Evolutionary conservation across 2,888 invertebrate genomes (phyloP), one percentile per base, ranked within the genome.

Genomic region (Dolomedes plantarius): DNA sequence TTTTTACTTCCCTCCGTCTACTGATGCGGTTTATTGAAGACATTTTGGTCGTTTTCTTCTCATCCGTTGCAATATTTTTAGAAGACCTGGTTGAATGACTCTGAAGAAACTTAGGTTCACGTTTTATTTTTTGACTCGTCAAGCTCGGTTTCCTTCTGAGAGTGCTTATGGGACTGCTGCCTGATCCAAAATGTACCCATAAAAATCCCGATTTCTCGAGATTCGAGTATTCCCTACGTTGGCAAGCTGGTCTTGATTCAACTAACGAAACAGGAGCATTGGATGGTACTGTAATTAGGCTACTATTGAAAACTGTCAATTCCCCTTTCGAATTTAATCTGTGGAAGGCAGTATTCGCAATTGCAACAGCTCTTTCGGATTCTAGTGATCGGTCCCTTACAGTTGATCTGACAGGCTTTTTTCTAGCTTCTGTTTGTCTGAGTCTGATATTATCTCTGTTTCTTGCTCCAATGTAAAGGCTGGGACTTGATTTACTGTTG

Each of bases 101-200:
- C 7, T 46, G 9, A 16, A 46, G 7, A 2, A 46, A 46, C 16
- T 46, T 46, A 3, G 56, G 23, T 32, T 85, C 83, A 6, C 56
- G 36, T 39, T 73, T 85, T 7, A 56, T n/a, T 32, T 62, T 77
- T 13, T 86, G 78, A 46, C 86, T 86, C 7, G 75, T 80, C 3
- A 86, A 69, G 29, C 46, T 86, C 0, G 86, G 86, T 27, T 79
- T 86, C 19, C 64, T 69, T 56, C 67, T 86, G 3, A 80, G 67
- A 11, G 80, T 71, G 39, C 73, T 73, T 13, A 86, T 76, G 0
- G 86, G 86, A n/a, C 86, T 86, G 41, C 86, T 86, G 0, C 80
- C 80, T 6, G 86, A 86, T n/a, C 86, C 86, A 16, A 86, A 86
- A 56, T 86, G 86, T 3, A 86, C 86, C 86, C 86, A 86, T 28